Evolutionary conservation across 2,113 vertebrate species (phyloP), one percentile per base, ranked within the genome.

Genomic region (Podilymbus podiceps): DNA sequence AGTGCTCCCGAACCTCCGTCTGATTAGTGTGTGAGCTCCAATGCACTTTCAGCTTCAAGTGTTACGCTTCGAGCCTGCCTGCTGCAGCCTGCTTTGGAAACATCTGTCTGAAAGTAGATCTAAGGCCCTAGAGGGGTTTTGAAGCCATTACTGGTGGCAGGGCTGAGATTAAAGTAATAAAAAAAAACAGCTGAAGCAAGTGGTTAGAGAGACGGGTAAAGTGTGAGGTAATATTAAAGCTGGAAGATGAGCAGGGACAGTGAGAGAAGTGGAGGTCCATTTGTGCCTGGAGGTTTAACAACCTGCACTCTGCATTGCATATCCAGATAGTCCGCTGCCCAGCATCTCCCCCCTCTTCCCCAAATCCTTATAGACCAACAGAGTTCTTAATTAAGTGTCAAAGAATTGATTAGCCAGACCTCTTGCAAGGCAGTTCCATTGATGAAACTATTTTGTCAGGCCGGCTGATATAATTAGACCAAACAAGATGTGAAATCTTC

Each of bases 381-480:
- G 95, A 92, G 90, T 97, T 96, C 95, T 97, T 98, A 97, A 98
- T 97, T 97, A 98, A 98, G 94, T 97, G 94, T 98, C 97, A 97
- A 98, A 96, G 82, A 97, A 98, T 98, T 98, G 98, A 98, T 98
- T 97, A 98, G 95, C 63, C 67, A 72, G 86, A 88, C 64, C 86
- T 97, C 92, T 95, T 96, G 92, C 86, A 96, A 90, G 71, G 92
- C 94, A 97, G 85, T 97, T 96, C 95, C 97, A 97, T 98, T 97
- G 97, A 98, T 97, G 97, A 97, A 97, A 95, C 94, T 78, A 94
- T 98, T 98, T 98, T 98, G 97, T 98, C 97, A 98, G 93, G 63
- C 80, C 14, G 2, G 73, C 89, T 97, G 95, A 97, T 97, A 95
- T 96, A 98, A 98, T 98, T 98, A 98, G 97, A 87, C 73, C 92